Evolutionary conservation across 2,113 vertebrate species (phyloP).

Genomic region (Dipodomys ordii): DNA sequence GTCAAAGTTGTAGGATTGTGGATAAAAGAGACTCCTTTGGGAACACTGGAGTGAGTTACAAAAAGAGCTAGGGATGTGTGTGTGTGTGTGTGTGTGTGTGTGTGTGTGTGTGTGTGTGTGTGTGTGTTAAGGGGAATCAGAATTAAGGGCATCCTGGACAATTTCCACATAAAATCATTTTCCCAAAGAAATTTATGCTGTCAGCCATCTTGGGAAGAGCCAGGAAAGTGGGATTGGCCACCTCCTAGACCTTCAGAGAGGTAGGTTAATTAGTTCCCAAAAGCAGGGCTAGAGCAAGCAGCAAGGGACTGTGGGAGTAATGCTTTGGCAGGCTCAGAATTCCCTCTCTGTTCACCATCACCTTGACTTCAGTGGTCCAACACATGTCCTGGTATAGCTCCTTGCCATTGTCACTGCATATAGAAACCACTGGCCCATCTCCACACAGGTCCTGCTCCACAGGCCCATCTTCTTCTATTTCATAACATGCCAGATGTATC

Average conservation of each 20-base stretch:
- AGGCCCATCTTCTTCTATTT: background rate
- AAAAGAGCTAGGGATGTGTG: conserved; percentile 7
- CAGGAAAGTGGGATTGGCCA: conserved; percentile 13
- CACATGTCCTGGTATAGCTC: background rate
- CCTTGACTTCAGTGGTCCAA: background rate
- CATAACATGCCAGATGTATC: background rate
- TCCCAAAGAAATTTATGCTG: conserved; percentile 14
- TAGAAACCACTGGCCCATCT: background rate
- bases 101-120: too few relatives aligned
- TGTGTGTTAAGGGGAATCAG: background rate
- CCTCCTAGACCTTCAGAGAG: conserved; percentile 2
- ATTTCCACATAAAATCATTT: conserved; percentile 23
- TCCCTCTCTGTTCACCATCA: background rate
- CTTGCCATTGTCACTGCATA: background rate
- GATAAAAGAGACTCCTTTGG: conserved; percentile 21
- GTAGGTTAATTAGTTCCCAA: conserved; percentile 18
- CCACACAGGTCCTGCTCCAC: background rate
- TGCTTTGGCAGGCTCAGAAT: background rate
- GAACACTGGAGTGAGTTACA: conserved; percentile 8
- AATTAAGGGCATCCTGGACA: background rate
- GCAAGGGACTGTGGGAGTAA: background rate
- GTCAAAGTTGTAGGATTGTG: conserved; percentile 36
- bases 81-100: too few relatives aligned
- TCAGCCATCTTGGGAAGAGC: background rate
- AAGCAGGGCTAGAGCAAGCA: background rate